Evolutionary conservation across 2,113 vertebrate genomes (phyloP), one percentile per base, ranked within the genome.

Genomic region (Tetrao urogallus): DNA sequence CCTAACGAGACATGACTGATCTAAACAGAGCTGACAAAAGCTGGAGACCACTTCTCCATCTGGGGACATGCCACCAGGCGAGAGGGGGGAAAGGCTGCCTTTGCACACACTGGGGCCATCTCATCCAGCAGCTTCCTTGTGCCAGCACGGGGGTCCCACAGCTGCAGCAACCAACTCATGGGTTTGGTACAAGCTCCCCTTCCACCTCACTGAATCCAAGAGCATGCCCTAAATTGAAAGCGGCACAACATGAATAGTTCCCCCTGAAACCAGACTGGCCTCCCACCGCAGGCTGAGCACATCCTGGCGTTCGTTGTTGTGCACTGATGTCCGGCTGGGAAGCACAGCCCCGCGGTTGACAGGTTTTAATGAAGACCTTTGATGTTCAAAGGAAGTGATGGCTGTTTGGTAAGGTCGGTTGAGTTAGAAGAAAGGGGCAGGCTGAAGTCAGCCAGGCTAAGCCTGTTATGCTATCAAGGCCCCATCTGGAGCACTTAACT

Each of bases 1-100:
- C 40, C 70, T 90, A 95, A 4, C 20, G 71, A 97, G 92, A 96
- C 94, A 89, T 76, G 77, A 92, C 77, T 96, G 96, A 97, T 70
- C 32, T 94, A 81, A 97, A 72, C 0, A 0, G 75, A 95, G 66
- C 76, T 95, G 96, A 96, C 96, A 97, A 80, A 93, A 82, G 71
- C 77, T 82, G 72, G 12, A 60, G 89, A 91, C 95, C 82, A 71
- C 85, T 76, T 94, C 64, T 75, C 81, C 81, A 90, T 94, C 74
- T 93, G 78, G 75, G 91, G 42, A 87, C 6, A 11, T 25, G 71
- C 89, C 94, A 96, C 69, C 50, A 80, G 72, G 72, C 89, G 13
- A 8, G 13, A 8, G 20, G 21, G 83, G 82, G 85, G 10, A 21
- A 61, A 88, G 74, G 45, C 58, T 89, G 50, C 72, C 47, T 83